Evolutionary conservation across 2,113 vertebrate genomes (phyloP).

Genomic region (Odontesthes bonariensis): DNA sequence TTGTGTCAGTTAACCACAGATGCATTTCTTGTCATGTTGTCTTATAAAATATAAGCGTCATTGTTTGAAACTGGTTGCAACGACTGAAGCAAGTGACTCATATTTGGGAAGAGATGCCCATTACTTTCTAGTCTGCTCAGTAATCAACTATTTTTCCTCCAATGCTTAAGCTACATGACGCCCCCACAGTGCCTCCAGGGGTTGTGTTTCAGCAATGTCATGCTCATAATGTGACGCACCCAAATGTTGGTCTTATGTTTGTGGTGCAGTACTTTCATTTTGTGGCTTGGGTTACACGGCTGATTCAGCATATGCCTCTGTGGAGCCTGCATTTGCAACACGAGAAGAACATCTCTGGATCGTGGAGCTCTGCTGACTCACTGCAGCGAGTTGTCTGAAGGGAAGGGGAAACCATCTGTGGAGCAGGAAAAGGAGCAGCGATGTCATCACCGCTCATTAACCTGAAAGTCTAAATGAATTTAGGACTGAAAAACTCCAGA

Average conservation of each 20-base stretch:
- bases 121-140: background rate
- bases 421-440: conserved; percentile 12
- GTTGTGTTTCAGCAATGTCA: conserved; percentile 43
- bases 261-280: conserved; percentile 40
- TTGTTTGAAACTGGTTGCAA: conserved; percentile 24
- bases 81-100: conserved; percentile 45
- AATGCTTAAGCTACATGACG: background rate
- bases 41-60: conserved; percentile 32
- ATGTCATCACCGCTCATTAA: conserved; percentile 34
- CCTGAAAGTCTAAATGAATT: conserved; percentile 20
- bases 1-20: conserved; percentile 38
- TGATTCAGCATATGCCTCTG: conserved; percentile 50
- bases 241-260: conserved; percentile 45
- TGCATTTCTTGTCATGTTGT: conserved; percentile 27
- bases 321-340: conserved; percentile 31
- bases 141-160: conserved; percentile 3
- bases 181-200: background rate
- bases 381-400: conserved; percentile 12
- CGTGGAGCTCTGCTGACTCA: conserved; percentile 59
- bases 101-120: conserved; percentile 20
- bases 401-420: background rate
- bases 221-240: conserved; percentile 36
- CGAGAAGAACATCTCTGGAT: conserved; percentile 17
- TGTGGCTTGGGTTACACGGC: conserved; percentile 53
- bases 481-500: conserved; percentile 1